Evolutionary conservation across 2,888 invertebrate species (phyloP).

Genomic region (Athalia circularis): DNA sequence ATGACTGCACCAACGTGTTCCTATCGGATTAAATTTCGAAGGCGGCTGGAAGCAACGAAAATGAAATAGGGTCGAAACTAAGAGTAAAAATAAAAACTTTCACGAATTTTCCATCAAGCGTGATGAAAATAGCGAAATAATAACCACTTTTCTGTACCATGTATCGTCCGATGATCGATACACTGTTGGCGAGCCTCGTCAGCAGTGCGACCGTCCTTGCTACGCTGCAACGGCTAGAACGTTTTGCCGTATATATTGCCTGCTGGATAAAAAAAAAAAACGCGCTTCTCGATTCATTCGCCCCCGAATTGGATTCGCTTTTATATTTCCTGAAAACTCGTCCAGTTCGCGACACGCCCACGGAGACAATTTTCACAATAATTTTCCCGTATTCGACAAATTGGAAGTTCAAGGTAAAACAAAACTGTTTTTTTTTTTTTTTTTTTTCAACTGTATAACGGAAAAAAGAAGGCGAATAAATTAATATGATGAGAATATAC

Average conservation of each 20-base stretch:
- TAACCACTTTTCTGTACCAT: neutral
- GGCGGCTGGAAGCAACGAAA: too few species aligned
- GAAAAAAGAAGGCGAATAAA: too few species aligned
- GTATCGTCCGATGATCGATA: neutral
- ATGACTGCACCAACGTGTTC: too few species aligned
- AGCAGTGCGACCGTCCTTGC: neutral
- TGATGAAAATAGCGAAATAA: neutral
- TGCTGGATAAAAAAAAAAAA: neutral
- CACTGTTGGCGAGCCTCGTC: neutral
- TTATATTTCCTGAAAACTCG: too few species aligned
- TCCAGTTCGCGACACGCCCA: too few species aligned
- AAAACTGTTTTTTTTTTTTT: too few species aligned
- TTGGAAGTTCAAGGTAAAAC: too few species aligned
- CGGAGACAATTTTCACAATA: too few species aligned
- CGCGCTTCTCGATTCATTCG: neutral
- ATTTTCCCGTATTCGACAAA: too few species aligned
- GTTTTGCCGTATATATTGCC: neutral
- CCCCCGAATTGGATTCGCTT: neutral
- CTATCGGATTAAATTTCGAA: too few species aligned
- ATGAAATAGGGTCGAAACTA: neutral
- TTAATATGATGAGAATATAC: too few species aligned
- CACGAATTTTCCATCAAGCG: neutral
- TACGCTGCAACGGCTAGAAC: neutral
- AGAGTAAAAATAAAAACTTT: neutral
- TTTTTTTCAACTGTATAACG: too few species aligned